A percentile compares a stretch with the other conserved stretches of the same genome.
These are phyloP conservation scores for Neoaliturus tenellus DNA, from an alignment of 2,888 invertebrate genomes.

Conservation along the genomic window DNA sequence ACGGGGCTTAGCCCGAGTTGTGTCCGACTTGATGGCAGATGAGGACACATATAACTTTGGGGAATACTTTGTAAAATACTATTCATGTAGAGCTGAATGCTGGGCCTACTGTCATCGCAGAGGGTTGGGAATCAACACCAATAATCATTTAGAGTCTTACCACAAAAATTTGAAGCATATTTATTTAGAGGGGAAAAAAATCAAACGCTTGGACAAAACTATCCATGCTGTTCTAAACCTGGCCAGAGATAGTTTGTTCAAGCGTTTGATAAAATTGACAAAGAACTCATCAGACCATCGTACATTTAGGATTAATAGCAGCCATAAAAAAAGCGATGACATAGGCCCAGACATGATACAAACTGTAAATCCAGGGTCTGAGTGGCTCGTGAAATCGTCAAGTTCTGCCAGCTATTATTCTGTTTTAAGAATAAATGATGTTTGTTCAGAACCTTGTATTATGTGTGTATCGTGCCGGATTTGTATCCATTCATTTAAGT, in stretches of 20 bases:
- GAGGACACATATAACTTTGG: constrained; percentile 60
- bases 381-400: background rate
- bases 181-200: constrained; percentile 62
- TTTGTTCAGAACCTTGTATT: background rate
- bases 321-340: background rate
- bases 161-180: constrained; percentile 64
- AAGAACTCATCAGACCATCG: background rate
- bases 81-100: background rate
- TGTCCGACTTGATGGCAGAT: constrained; percentile 52
- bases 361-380: background rate
- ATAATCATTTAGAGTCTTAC: constrained; percentile 64
- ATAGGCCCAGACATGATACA: background rate
- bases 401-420: background rate
- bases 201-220: constrained; percentile 61
- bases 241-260: constrained; percentile 14
- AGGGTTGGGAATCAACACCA: constrained; percentile 62
- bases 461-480: background rate
- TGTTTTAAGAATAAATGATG: background rate
- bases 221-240: constrained; percentile 58
- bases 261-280: constrained; percentile 1
- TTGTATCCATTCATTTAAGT: background rate
- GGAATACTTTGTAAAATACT: constrained; percentile 58
- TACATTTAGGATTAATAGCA: background rate
- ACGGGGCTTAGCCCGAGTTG: background rate
- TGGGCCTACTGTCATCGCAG: constrained; percentile 62